Evolutionary conservation across 2,888 invertebrate genomes (phyloP), one percentile per base, ranked within the genome.

Genomic region (Troglohyphantes excavatus): DNA sequence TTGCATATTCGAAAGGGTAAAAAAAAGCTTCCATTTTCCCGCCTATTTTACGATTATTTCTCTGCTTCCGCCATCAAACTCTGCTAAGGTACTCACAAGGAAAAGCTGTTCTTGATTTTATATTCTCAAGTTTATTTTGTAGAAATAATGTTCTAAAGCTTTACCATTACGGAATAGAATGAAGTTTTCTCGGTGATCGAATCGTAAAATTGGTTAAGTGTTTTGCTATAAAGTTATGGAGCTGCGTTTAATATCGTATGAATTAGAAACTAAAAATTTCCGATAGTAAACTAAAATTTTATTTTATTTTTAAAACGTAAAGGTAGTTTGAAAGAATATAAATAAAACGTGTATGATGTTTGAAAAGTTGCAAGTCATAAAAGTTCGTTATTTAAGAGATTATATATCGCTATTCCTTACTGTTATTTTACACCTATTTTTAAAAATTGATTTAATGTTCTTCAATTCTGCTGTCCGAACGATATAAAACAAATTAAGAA

Each of bases 21-120:
- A 11, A 53, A 17, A 53, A 21, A 26, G 29, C 6, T 53, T 59
- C 39, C n/a, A n/a, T n/a, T n/a, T n/a, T n/a, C n/a, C n/a, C n/a
- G n/a, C n/a, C n/a, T n/a, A 61, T 61, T 75, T 59, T 61, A 75
- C 26, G 75, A 75, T 33, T 27, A 75, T 61, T 26, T n/a, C 21
- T 17, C 17, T 19, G 21, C 7, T 19, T 75, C 7, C 39, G n/a
- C 46, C 72, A 53, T 73, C 72, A 53, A 73, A 53, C 26, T 46
- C 46, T 26, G 19, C 17, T n/a, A 7, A 26, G 13, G 46, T 17
- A 17, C 7, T 13, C 7, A 13, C 6, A 21, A n/a, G 46, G 21
- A 59, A 19, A 19, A 73, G 29, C 19, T 23, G 19, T 26, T 27
- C 70, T 70, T 7, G 9, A 70, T 68, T 68, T 68, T n/a, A 6